Evolutionary conservation across 2,113 vertebrate species (phyloP).

Genomic region (Ahaetulla prasina): DNA sequence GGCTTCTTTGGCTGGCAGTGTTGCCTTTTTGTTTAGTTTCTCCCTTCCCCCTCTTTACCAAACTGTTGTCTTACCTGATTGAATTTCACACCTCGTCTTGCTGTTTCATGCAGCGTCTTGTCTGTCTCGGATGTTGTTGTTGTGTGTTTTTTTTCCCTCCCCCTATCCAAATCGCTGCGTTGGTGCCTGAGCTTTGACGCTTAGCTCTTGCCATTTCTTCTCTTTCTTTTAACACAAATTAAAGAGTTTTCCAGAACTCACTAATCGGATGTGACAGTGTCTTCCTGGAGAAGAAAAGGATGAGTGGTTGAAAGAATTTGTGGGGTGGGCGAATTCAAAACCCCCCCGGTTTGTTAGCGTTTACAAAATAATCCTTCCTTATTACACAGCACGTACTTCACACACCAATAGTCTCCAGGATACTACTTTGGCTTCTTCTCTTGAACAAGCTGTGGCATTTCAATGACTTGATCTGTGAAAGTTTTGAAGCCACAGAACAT

Average conservation of each 20-base stretch:
- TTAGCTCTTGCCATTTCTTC: neutral
- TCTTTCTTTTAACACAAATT: neutral
- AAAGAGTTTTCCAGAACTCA: neutral
- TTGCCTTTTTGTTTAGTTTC: conserved; percentile 28
- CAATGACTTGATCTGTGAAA: neutral
- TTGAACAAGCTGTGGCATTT: neutral
- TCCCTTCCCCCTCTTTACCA: conserved; percentile 24
- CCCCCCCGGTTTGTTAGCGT: neutral
- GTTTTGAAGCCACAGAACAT: neutral
- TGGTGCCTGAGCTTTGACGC: neutral
- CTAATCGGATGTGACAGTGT: neutral
- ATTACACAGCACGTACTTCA: neutral
- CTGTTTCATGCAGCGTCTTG: conserved; percentile 2
- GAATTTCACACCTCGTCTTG: conserved; percentile 58
- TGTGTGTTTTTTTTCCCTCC: neutral
- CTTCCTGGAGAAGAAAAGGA: neutral
- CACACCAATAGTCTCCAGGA: too few species aligned
- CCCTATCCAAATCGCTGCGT: neutral
- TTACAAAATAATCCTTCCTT: neutral
- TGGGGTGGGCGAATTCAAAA: neutral
- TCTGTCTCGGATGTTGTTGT: conserved; percentile 1
- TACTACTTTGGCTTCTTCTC: neutral
- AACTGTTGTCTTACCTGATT: conserved; percentile 58
- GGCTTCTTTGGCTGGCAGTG: conserved; percentile 18
- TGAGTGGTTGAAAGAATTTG: neutral